Percentiles rank a stretch among this genome's conserved stretches.
Conservation (phyloP, 2,888 invertebrate species). For the Smittia aterrima region DNA sequence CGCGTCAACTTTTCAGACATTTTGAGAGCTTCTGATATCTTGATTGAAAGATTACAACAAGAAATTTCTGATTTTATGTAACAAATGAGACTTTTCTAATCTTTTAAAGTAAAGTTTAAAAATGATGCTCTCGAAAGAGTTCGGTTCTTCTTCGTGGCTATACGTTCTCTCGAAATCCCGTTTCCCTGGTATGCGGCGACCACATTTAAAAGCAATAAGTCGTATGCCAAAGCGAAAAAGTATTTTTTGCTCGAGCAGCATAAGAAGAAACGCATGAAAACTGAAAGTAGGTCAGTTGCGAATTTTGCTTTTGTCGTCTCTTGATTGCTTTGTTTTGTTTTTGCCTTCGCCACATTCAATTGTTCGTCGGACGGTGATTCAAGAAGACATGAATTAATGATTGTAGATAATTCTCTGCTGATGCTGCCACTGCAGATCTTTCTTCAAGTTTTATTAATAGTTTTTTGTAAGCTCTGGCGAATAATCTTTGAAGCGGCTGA, state of each 20-base stretch:
- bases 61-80: too few species aligned
- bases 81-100: too few species aligned
- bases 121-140: too few species aligned
- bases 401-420: not conserved
- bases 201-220: not conserved
- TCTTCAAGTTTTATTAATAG: constrained; percentile 4
- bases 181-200: not conserved
- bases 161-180: not conserved
- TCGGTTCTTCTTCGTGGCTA: too few species aligned
- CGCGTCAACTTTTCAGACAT: not conserved
- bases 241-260: constrained; percentile 6
- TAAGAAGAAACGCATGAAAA: constrained; percentile 37
- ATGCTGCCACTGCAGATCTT: not conserved
- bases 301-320: constrained; percentile 22
- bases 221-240: not conserved
- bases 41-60: not conserved
- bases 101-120: too few species aligned
- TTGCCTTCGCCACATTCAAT: constrained; percentile 4
- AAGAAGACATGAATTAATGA: not conserved
- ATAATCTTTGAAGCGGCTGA: not conserved
- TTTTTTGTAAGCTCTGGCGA: not conserved
- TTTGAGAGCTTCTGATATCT: not conserved
- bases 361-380: not conserved
- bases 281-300: constrained; percentile 34
- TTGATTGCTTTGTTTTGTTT: not conserved